These are phyloP conservation scores for Stictocephala bisonia DNA, from an alignment of 2,888 invertebrate species.

Conservation along the genomic window DNA sequence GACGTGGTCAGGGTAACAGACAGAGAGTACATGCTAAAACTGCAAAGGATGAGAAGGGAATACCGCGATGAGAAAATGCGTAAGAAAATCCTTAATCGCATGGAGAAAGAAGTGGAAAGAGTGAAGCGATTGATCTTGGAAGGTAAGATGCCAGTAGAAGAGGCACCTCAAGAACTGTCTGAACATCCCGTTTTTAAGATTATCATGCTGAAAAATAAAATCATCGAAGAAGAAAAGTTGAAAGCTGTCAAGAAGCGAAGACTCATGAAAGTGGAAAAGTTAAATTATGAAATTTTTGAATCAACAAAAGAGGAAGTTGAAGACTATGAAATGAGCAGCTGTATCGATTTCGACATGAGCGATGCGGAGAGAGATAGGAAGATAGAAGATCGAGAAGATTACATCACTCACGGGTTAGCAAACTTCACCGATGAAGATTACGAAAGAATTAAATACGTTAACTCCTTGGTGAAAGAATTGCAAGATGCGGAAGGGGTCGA, in stretches of 20 bases:
- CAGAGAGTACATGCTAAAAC: conserved; percentile 73
- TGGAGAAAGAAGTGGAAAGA: conserved; percentile 67
- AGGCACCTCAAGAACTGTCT: conserved; percentile 74
- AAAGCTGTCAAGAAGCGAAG: conserved; percentile 1
- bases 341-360: background rate
- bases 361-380: conserved; percentile 1
- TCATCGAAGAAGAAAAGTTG: conserved; percentile 7
- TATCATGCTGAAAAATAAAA: conserved; percentile 50
- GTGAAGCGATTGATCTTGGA: conserved; percentile 75
- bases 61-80: conserved; percentile 74
- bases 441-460: conserved; percentile 9
- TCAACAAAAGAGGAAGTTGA: conserved; percentile 16
- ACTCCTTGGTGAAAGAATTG: conserved; percentile 21
- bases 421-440: conserved; percentile 20
- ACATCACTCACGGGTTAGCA: background rate
- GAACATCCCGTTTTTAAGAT: conserved; percentile 74
- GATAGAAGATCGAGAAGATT: background rate
- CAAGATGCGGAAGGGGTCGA: conserved; percentile 71
- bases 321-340: conserved; percentile 6
- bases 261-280: conserved; percentile 9
- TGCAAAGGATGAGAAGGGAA: conserved; percentile 72
- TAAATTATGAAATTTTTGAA: conserved; percentile 13
- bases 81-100: conserved; percentile 69
- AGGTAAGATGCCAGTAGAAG: conserved; percentile 74
- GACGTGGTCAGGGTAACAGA: conserved; percentile 76